Evolutionary conservation across 2,113 vertebrate genomes (phyloP).

Genomic region (Callorhinus ursinus): DNA sequence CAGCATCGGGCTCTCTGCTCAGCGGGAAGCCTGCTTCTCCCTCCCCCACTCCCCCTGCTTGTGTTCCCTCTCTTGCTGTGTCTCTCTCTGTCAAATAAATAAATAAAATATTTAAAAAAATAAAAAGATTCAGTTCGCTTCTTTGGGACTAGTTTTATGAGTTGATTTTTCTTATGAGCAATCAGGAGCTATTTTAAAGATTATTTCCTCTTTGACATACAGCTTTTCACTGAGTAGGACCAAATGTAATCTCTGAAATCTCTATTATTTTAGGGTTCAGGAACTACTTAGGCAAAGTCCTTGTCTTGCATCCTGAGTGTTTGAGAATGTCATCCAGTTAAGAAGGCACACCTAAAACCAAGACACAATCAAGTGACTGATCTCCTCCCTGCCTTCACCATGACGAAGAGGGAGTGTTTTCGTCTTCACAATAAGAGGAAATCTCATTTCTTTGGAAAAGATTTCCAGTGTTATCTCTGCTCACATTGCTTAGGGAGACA

Average conservation of each 20-base stretch:
- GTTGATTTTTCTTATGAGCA: background rate
- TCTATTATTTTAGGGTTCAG: constrained; percentile 3
- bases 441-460: constrained; percentile 84
- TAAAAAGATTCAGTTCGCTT: background rate
- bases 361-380: constrained; percentile 71
- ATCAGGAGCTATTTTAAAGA: background rate
- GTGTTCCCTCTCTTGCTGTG: no score
- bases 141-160: background rate
- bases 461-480: constrained; percentile 84
- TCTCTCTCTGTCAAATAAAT: no score
- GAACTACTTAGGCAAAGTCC: constrained; percentile 59
- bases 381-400: constrained; percentile 12
- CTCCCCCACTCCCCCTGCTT: no score
- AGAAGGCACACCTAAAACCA: constrained; percentile 75
- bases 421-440: constrained; percentile 87
- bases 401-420: constrained; percentile 86
- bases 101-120: no score
- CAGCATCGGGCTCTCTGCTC: no score
- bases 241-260: background rate
- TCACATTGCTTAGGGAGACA: constrained; percentile 79
- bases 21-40: no score
- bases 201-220: background rate
- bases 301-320: constrained; percentile 74
- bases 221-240: background rate
- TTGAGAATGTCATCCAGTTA: constrained; percentile 74